These are phyloP conservation scores for Amniataba percoides DNA, from an alignment of 2,797 vertebrate species.

Conservation along the genomic window DNA sequence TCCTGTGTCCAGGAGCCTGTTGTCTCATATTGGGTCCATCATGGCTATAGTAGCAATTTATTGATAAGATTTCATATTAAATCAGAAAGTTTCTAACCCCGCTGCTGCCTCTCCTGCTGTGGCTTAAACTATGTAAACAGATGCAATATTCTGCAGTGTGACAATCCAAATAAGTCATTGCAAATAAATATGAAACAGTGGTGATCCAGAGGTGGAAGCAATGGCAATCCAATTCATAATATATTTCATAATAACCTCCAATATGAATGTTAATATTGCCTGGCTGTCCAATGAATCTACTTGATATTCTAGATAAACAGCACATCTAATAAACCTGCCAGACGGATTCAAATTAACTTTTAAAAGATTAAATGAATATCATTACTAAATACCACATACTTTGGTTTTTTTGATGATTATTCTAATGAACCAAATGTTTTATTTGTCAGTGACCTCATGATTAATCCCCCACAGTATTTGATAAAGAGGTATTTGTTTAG, in stretches of 20 bases:
- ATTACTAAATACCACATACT: constrained; percentile 31
- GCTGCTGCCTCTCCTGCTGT: not conserved
- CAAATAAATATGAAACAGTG: constrained; percentile 44
- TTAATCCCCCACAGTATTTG: not conserved
- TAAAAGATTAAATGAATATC: constrained; percentile 49
- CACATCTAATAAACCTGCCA: constrained; percentile 62
- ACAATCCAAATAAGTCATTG: constrained; percentile 30
- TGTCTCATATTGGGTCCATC: not conserved
- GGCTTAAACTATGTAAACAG: constrained; percentile 25
- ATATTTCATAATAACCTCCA: constrained; percentile 41
- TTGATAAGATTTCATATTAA: not conserved
- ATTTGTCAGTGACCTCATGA: constrained; percentile 14
- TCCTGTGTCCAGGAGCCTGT: not conserved
- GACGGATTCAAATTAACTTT: constrained; percentile 54
- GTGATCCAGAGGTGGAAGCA: constrained; percentile 41
- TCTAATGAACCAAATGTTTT: constrained; percentile 6
- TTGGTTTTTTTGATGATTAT: constrained; percentile 2
- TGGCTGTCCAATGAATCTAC: constrained; percentile 39
- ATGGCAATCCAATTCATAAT: constrained; percentile 38
- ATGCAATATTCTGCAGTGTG: constrained; percentile 36
- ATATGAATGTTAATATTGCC: constrained; percentile 58
- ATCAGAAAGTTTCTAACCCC: not conserved
- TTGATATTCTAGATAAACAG: constrained; percentile 63
- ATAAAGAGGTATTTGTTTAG: not conserved
- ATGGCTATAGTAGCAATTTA: not conserved